These are phyloP conservation scores for Hyperoplus immaculatus DNA, from an alignment of 2,797 vertebrate genomes.

Conservation along the genomic window DNA sequence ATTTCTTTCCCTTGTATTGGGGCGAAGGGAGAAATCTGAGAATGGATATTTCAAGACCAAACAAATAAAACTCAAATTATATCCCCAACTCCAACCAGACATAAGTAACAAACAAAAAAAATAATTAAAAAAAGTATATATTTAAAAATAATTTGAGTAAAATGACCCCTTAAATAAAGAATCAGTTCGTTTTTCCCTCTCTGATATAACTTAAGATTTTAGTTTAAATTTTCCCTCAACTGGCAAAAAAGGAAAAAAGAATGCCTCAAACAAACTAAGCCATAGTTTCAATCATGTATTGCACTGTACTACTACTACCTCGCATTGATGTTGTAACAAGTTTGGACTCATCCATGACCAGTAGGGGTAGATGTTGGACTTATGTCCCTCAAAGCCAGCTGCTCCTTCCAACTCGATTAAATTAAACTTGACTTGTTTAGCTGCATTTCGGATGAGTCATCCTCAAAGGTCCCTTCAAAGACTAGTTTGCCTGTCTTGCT, in stretches of 20 bases:
- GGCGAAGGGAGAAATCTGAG: neutral
- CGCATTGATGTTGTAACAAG: neutral
- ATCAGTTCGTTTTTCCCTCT: neutral
- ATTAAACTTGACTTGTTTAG: conserved; percentile 11
- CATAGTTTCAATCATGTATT: neutral
- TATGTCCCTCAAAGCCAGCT: conserved; percentile 8
- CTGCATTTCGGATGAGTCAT: conserved; percentile 9
- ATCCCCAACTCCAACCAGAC: neutral
- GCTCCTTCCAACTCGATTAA: neutral
- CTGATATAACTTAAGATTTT: neutral
- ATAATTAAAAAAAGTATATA: neutral
- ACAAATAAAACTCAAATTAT: conserved; percentile 21
- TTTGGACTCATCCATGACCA: conserved; percentile 44
- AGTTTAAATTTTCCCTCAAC: neutral
- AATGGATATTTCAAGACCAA: conserved; percentile 1
- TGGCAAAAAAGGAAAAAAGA: neutral
- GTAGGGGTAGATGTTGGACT: conserved; percentile 69
- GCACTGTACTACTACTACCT: neutral
- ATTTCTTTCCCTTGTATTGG: neutral
- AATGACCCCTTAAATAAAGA: neutral
- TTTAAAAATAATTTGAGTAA: conserved; percentile 8
- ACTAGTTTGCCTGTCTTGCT: neutral
- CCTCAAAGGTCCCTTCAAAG: neutral
- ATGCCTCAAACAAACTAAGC: neutral
- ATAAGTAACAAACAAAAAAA: neutral